Evolutionary conservation across 2,888 invertebrate species (phyloP), one percentile per base, ranked within the genome.

Genomic region (Eristalinus aeneus): DNA sequence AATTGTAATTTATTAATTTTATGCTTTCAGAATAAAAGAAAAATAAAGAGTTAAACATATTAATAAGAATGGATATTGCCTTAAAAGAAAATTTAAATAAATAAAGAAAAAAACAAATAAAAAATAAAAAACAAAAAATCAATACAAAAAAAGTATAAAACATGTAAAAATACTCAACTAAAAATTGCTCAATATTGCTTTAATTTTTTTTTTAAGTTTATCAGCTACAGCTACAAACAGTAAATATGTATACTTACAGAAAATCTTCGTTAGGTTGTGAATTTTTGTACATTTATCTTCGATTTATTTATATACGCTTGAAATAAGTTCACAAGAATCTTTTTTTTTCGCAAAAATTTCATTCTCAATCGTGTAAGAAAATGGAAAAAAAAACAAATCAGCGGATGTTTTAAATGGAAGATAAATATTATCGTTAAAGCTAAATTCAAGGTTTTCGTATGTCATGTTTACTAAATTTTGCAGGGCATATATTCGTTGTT

Each of bases 201-300:
- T 74, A 10, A 60, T 20, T 71, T 68, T 56, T 20, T 71, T 68
- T 56, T 71, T 71, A 64, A 80, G 76, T 85, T 73, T 58, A 58
- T 68, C 56, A 73, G 27, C 27, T 82, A 71, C 53, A 68, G 58
- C 67, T 64, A 63, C 69, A 67, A 77, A 64, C 78, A 78, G 60
- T 46, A 81, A 73, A 82, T 86, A 71, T 77, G 65, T 82, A 74
- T 72, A 61, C 63, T 32, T 61, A 67, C 34, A 53, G 60, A 77
- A 78, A 64, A 78, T 72, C 65, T 67, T 63, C 36, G 54, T 74
- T 81, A 61, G 78, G 86, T 86, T 82, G 82, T 82, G 77, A 82
- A 78, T 78, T 78, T 27, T 78, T 86, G 86, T 82, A 86, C 76
- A 86, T 86, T 74, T 78, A 82, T 86, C 86, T 86, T 86, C 74